These are phyloP conservation scores for Chrysolina americana DNA, from an alignment of 2,888 invertebrate species.

Conservation along the genomic window DNA sequence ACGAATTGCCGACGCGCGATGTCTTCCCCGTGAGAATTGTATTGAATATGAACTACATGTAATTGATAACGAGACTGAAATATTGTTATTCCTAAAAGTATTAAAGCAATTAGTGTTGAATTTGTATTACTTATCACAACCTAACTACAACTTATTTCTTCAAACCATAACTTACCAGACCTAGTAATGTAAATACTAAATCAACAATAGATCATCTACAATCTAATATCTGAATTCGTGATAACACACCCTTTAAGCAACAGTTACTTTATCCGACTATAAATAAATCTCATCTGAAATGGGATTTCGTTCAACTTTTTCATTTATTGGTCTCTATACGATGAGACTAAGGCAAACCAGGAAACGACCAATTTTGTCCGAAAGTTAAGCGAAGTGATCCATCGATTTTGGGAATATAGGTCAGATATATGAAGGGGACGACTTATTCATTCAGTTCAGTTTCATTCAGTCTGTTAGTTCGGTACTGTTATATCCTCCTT, in stretches of 20 bases:
- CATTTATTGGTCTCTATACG: conserved; percentile 6
- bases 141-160: too few species aligned
- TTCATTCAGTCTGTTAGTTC: not conserved
- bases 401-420: conserved; percentile 4
- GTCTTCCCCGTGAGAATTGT: too few species aligned
- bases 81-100: too few species aligned
- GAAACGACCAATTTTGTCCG: conserved; percentile 1
- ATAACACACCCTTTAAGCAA: not conserved
- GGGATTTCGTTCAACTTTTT: conserved; percentile 9
- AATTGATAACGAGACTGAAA: too few species aligned
- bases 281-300: conserved; percentile 12
- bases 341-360: not conserved
- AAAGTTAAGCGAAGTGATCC: not conserved
- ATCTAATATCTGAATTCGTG: not conserved
- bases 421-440: not conserved
- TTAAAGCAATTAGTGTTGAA: too few species aligned
- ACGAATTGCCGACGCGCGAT: too few species aligned
- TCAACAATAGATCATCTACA: not conserved
- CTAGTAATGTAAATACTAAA: too few species aligned
- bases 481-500: too few species aligned
- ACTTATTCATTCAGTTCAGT: not conserved
- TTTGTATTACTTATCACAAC: too few species aligned
- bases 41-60: too few species aligned
- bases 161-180: too few species aligned
- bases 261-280: not conserved